Conservation (phyloP, 2,888 invertebrate genomes). For the Esperia sulphurella region DNA sequence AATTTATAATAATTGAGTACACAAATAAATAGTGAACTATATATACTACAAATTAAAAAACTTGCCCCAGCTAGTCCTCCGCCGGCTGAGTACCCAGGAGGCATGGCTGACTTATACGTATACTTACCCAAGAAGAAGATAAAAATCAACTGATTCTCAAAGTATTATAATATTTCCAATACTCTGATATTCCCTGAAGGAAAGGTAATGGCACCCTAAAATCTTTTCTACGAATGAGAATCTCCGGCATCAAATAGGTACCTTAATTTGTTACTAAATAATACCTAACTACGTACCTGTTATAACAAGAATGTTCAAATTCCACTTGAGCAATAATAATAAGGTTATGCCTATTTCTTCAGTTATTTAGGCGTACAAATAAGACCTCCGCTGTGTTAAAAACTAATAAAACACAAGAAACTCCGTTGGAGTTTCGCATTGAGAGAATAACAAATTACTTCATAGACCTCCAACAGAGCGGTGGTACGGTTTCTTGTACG, state of each 20-base stretch:
- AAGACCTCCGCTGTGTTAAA: conserved; percentile 7
- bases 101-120: no score
- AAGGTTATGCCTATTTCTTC: neutral
- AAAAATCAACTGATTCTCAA: no score
- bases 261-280: neutral
- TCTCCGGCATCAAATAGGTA: neutral
- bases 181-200: no score
- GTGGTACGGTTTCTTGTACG: neutral
- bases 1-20: no score
- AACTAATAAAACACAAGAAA: neutral
- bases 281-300: no score
- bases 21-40: no score
- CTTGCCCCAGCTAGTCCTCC: no score
- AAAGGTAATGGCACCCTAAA: conserved; percentile 6
- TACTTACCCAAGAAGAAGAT: no score
- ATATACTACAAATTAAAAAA: no score
- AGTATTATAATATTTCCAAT: no score
- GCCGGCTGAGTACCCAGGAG: no score
- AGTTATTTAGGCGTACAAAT: neutral
- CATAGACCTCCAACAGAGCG: conserved; percentile 1
- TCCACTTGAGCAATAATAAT: neutral
- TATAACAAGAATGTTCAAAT: no score
- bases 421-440: neutral
- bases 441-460: conserved; percentile 6
- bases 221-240: neutral